Base-by-base conservation (phyloP, 2,888 invertebrate species). In the Harpalus rufipes region DNA sequence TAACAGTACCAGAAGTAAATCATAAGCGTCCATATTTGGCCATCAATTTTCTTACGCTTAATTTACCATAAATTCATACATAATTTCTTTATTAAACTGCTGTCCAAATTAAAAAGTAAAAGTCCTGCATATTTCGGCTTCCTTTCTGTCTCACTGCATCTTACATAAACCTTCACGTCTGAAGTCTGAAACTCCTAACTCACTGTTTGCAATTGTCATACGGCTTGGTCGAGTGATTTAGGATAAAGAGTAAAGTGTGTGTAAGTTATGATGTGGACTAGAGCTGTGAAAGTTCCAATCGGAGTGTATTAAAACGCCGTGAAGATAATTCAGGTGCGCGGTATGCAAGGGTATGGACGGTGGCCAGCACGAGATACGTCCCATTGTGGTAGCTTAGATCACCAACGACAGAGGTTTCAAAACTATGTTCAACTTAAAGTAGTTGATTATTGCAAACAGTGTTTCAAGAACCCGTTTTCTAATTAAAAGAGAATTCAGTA, bases 281-380 rank as follows among this genome's bases (percentile, higher is more conserved):
- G 8, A 44, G 72, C 44, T 44, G 72, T 44, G 72, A 74, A 74
- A 74, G 72, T 74, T 74, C 41, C 44, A 74, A 74, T 74, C 44
- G 16, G 72, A 44, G 5, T 74, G 68, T 39, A 68, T 74, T 72
- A 74, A 74, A 74, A 10, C 12, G 72, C 44, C 51, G 72, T 74
- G 16, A 44, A 74, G 72, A 74, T 74, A 74, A 74, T 74, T 74
- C 44, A 74, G 72, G 44, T 74, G 72, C 72, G 18, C 16, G 39
- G 44, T 74, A 8, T 74, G 21, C 41, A 44, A 14, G 68, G 12
- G 25, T 25, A 39, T 68, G 72, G 72, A 74, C 72, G 18, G 72
- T 74, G 72, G 72, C 72, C 51, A 14, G 44, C 32, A 32, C 5
- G 5, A 32, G 32, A 32, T 41, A 74, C 72, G 41, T 74, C 72